Evolutionary conservation across 2,113 vertebrate species (phyloP).

Genomic region (Ictidomys tridecemlineatus): DNA sequence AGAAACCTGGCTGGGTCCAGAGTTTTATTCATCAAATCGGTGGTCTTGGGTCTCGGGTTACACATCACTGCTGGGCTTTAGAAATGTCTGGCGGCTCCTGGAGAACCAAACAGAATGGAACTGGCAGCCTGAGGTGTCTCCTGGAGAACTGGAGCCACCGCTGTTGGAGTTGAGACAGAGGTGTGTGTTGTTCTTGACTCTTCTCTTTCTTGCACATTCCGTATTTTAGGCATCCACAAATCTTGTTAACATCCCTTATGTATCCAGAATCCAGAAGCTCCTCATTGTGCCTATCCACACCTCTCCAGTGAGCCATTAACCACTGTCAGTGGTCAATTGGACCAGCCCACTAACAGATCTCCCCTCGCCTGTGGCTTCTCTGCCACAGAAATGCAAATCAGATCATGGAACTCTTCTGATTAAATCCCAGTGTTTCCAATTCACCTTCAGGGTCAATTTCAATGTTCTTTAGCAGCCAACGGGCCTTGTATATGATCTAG

Average conservation of each 20-base stretch:
- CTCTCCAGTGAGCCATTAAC: neutral
- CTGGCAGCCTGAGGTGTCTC: neutral
- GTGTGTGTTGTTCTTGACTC: neutral
- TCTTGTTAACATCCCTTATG: neutral
- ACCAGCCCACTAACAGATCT: too few relatives aligned
- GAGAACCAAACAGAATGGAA: neutral
- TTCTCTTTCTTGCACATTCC: neutral
- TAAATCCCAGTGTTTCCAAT: neutral
- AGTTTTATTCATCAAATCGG: neutral
- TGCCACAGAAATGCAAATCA: neutral
- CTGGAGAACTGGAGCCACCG: neutral
- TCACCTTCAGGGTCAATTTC: neutral
- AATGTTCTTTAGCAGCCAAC: neutral
- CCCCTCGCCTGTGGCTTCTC: neutral
- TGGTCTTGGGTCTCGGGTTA: neutral
- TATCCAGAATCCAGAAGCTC: neutral
- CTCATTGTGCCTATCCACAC: neutral
- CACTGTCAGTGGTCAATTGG: neutral
- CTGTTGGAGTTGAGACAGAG: neutral
- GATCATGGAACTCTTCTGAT: neutral
- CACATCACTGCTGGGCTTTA: neutral
- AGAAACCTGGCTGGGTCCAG: neutral
- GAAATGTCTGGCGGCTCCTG: neutral
- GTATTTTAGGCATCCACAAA: neutral
- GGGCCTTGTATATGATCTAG: too few relatives aligned